Percentiles rank a stretch among this genome's conserved stretches.
These are phyloP conservation scores for Amblyopsis rosae DNA, from an alignment of 2,113 vertebrate genomes.

Conservation along the genomic window DNA sequence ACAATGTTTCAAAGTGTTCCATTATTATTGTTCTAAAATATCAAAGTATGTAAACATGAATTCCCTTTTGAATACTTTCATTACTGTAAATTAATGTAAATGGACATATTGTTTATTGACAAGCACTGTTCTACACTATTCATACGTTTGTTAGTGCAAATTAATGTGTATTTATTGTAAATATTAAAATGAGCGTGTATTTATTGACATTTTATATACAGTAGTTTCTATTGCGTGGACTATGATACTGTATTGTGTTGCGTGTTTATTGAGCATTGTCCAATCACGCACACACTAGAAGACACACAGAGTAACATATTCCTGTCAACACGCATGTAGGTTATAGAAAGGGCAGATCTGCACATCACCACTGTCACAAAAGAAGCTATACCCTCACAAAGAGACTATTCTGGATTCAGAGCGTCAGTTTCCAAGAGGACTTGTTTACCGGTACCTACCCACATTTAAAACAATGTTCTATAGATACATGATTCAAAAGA, in stretches of 20 bases:
- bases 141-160: conserved; percentile 49
- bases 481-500: not conserved
- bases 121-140: conserved; percentile 67
- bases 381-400: not conserved
- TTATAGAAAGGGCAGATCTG: not conserved
- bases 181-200: conserved; percentile 72
- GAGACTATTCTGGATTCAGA: conserved; percentile 38
- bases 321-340: not conserved
- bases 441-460: not conserved
- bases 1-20: not conserved
- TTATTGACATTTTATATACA: conserved; percentile 68
- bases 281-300: not conserved
- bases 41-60: conserved; percentile 9
- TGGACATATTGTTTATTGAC: conserved; percentile 37
- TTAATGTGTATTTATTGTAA: conserved; percentile 78
- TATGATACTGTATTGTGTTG: not conserved
- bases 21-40: conserved; percentile 1
- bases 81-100: conserved; percentile 34
- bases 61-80: conserved; percentile 22
- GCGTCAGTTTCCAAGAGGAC: conserved; percentile 14
- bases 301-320: not conserved
- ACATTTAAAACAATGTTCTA: not conserved
- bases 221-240: conserved; percentile 18
- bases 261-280: not conserved
- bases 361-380: conserved; percentile 21